Percentiles rank a stretch among this genome's conserved stretches.
Evolutionary conservation across 2,113 vertebrate genomes (phyloP).

Genomic region (Hiodon alosoides): DNA sequence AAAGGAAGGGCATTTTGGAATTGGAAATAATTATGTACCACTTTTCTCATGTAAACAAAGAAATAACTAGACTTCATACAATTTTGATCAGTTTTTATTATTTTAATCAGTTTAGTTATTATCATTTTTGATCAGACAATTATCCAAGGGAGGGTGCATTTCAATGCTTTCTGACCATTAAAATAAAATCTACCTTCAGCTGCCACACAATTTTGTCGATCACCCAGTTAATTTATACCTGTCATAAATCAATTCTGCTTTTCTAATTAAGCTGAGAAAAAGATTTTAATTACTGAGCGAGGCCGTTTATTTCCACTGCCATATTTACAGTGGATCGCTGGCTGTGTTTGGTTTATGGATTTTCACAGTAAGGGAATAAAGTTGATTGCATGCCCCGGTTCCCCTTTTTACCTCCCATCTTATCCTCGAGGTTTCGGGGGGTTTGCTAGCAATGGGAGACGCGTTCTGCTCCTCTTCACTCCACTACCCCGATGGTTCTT

Average conservation of each 20-base stretch:
- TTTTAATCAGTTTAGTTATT: conserved; percentile 62
- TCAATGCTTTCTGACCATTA: conserved; percentile 71
- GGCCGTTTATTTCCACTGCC: conserved; percentile 67
- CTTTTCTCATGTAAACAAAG: conserved; percentile 63
- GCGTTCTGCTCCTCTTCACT: conserved; percentile 45
- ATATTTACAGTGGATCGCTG: conserved; percentile 61
- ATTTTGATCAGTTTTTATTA: conserved; percentile 65
- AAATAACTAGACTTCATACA: conserved; percentile 63
- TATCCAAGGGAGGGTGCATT: conserved; percentile 68
- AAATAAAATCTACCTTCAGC: conserved; percentile 56
- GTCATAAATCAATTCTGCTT: conserved; percentile 38
- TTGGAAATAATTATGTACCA: conserved; percentile 30
- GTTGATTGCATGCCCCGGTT: conserved; percentile 65
- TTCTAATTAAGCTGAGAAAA: conserved; percentile 70
- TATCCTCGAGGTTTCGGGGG: conserved; percentile 51
- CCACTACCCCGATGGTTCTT: not conserved
- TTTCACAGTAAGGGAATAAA: conserved; percentile 56
- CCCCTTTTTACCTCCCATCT: conserved; percentile 62
- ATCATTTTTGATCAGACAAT: conserved; percentile 14
- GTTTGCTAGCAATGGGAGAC: conserved; percentile 54
- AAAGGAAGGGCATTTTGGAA: too few species aligned
- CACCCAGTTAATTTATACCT: conserved; percentile 19
- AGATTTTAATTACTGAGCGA: conserved; percentile 70
- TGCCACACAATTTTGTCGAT: conserved; percentile 41
- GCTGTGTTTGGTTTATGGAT: conserved; percentile 39